Base-by-base conservation (phyloP, 2,888 invertebrate species). In the Ennomos quercinarius region DNA sequence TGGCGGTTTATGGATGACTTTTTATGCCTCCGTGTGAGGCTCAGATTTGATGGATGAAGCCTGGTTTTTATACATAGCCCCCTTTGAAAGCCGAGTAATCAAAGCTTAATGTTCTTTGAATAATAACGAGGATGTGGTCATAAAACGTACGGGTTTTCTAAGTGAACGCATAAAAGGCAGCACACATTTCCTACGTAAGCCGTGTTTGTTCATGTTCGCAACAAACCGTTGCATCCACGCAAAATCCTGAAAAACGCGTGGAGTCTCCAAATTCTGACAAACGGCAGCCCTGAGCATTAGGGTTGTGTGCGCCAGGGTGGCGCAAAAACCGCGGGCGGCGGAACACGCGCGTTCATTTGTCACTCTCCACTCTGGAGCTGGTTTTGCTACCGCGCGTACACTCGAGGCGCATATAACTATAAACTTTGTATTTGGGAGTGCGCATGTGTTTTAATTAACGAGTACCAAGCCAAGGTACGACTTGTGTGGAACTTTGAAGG, bases 321-420 rank as follows among this genome's bases (percentile, higher is more conserved):
- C 59, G 49, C 61, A 63, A 66, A 68, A 61, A 57, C 68, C 57
- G 35, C 52, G 27, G 38, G 39, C 42, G 38, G 52, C 38, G 58
- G 46, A 52, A 53, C 61, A 47, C 55, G 46, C 34, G 57, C 61
- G 61, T 55, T 62, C 67, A 66, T 64, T 61, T 64, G 61, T 66
- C 66, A 58, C 61, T 48, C 56, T 59, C 43, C 53, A 52, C 49
- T 59, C 49, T 51, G 35, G 58, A 49, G 44, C 51, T 38, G 50
- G 64, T 64, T 66, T 59, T 59, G 62, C 59, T 57, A 55, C 62
- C 34, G 50, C 39, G 37, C 40, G 17, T 48, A 54, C 51, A 53
- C 60, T 42, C 38, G 57, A 42, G 39, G 27, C 47, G 51, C 57
- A 57, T 51, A 39, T 57, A 57, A 57, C 56, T 55, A 57, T 55